Base-by-base conservation (phyloP, 2,888 invertebrate species). In the Pterostichus niger region DNA sequence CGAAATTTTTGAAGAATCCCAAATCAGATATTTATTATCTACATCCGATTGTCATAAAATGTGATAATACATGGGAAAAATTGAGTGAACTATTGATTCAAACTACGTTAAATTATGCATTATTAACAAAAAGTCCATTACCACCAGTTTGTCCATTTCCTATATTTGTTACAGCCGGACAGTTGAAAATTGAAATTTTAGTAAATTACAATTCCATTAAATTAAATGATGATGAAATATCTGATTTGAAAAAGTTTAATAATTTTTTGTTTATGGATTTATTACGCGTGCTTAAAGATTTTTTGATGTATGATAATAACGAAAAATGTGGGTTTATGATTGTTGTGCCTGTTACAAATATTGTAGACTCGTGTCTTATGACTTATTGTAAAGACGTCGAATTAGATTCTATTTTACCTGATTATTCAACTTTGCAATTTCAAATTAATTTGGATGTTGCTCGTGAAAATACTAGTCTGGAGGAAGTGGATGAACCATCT, bases 241-340 rank as follows among this genome's bases (percentile, higher is more conserved):
- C 90, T 0, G 86, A 89, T 24, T 86, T 95, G 84, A 91, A 89
- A 87, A 90, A 91, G 15, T 97, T 96, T 87, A 96, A 97, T 88
- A 91, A 91, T 61, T 92, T 95, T 87, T 85, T 97, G n/a, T 97
- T 97, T 88, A 92, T 92, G 6, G 92, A 95, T 88, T 91, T 97
- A 0, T 88, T 97, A 17, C 89, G 92, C 10, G 88, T 94, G 0
- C 91, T 94, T 75, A 94, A 94, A 86, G 87, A 90, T 31, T 96
- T 94, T 87, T 88, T 94, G 68, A 89, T 93, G 0, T 91, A 93
- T 81, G 93, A 94, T 85, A 91, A 91, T 10, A 88, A 89, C 10
- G 91, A 92, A 85, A 88, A 89, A 15, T 92, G 93, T 84, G 92
- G 93, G 85, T 68, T 84, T 13, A 59, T 80, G 33, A 84, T 85